Conservation (phyloP, 2,797 vertebrate genomes). For the Carduelis carduelis region DNA sequence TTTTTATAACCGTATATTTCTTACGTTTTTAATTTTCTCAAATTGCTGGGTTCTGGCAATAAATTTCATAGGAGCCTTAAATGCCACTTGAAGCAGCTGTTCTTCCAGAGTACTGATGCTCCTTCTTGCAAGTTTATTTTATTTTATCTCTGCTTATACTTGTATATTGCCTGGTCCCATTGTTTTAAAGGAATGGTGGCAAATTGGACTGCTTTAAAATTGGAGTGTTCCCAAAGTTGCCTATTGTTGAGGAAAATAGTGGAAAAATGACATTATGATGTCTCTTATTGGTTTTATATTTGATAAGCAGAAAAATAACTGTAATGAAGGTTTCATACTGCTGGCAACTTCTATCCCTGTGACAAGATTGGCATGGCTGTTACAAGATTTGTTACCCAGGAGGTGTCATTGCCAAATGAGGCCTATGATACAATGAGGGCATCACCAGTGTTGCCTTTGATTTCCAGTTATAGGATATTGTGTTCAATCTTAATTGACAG, state of each 20-base stretch:
- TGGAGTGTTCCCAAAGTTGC: not conserved
- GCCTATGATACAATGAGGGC: not conserved
- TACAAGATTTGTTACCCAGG: not conserved
- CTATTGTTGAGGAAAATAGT: not conserved
- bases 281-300: not conserved
- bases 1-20: constrained; percentile 26
- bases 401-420: not conserved
- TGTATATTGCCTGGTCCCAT: not conserved
- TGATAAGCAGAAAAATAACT: not conserved
- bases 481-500: not conserved
- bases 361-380: not conserved
- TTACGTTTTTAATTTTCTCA: constrained; percentile 43
- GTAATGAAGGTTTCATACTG: not conserved
- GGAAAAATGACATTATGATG: not conserved
- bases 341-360: not conserved
- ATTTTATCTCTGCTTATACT: not conserved
- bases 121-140: not conserved
- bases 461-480: not conserved
- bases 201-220: not conserved
- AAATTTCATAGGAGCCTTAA: constrained; percentile 20
- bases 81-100: not conserved
- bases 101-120: not conserved
- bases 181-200: not conserved
- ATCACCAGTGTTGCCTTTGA: not conserved
- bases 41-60: not conserved